These are phyloP conservation scores for Isichthys henryi DNA, from an alignment of 2,113 vertebrate species.

Conservation along the genomic window DNA sequence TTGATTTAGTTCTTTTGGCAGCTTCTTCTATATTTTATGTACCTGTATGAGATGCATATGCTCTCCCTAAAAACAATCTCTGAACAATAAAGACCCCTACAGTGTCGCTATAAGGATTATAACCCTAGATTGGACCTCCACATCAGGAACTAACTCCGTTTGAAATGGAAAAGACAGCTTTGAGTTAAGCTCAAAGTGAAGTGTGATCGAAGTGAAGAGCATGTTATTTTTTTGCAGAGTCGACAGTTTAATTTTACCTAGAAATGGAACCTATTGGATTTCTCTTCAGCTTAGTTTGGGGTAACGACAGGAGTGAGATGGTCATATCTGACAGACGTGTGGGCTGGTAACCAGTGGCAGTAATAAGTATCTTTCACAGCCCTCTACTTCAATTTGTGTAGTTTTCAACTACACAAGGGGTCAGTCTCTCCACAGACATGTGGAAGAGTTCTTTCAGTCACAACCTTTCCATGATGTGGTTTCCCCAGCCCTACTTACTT, in stretches of 20 bases:
- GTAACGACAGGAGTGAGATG: neutral
- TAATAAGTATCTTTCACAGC: neutral
- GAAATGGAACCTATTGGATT: neutral
- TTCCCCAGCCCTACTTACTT: neutral
- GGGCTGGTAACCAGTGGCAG: neutral
- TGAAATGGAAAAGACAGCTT: neutral
- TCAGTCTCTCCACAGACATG: neutral
- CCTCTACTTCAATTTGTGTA: neutral
- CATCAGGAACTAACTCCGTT: neutral
- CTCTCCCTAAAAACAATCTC: neutral
- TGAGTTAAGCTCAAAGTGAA: neutral
- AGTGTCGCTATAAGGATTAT: neutral
- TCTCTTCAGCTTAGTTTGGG: neutral
- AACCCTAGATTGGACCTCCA: neutral
- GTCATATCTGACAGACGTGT: neutral
- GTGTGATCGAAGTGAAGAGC: neutral
- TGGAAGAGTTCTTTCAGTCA: neutral
- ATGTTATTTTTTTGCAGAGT: neutral
- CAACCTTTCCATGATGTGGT: neutral
- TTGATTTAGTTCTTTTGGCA: neutral
- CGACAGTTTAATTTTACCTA: neutral
- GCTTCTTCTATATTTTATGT: neutral
- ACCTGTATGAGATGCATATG: neutral
- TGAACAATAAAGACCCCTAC: neutral
- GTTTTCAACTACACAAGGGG: neutral